These are phyloP conservation scores for Chymomyza costata DNA, from an alignment of 1,140 invertebrate species.

Conservation along the genomic window DNA sequence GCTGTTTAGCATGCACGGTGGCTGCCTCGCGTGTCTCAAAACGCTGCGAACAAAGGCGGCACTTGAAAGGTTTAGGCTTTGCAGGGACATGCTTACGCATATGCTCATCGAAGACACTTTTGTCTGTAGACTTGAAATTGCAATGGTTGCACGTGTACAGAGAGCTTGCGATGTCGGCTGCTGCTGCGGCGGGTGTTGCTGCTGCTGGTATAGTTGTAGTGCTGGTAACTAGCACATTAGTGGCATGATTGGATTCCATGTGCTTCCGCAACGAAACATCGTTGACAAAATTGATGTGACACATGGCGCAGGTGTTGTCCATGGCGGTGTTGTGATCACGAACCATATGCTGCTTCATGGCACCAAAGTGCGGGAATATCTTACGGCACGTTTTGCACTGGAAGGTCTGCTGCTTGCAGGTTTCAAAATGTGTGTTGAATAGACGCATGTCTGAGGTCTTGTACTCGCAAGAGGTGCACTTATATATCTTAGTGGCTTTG, in stretches of 20 bases:
- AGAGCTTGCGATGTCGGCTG: constrained; percentile 43
- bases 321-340: constrained; percentile 68
- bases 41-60: constrained; percentile 67
- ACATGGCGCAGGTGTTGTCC: constrained; percentile 71
- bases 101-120: constrained; percentile 64
- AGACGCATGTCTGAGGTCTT: constrained; percentile 74
- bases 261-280: constrained; percentile 69
- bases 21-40: constrained; percentile 73
- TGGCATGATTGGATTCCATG: constrained; percentile 73
- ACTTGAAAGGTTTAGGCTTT: constrained; percentile 74
- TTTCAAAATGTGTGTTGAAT: constrained; percentile 73
- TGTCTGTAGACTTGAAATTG: constrained; percentile 71
- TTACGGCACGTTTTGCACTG: constrained; percentile 73
- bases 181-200: constrained; percentile 47
- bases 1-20: constrained; percentile 71
- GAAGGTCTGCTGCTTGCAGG: constrained; percentile 74
- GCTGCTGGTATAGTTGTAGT: constrained; percentile 64
- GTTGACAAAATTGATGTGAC: constrained; percentile 72
- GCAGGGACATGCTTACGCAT: constrained; percentile 63
- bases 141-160: constrained; percentile 71
- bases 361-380: constrained; percentile 68
- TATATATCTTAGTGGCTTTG: constrained; percentile 72
- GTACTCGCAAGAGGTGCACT: constrained; percentile 74
- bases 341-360: constrained; percentile 73
- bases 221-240: constrained; percentile 69